Evolutionary conservation across 2,888 invertebrate genomes (phyloP).

Genomic region (Drosophila neotestacea): DNA sequence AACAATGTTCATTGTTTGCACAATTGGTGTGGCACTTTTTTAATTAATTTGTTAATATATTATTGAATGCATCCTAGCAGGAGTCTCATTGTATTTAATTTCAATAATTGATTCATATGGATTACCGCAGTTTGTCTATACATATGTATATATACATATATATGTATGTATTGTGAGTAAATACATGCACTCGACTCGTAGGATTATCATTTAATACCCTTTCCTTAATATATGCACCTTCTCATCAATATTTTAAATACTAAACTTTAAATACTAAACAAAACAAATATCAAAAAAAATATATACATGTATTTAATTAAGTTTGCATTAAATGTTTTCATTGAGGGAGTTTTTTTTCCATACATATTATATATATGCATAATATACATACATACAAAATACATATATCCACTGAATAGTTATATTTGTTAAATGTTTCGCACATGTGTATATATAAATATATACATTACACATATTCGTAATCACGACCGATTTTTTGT

Average conservation of each 20-base stretch:
- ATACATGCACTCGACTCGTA: constrained; percentile 14
- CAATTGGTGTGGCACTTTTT: neutral
- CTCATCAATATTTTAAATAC: neutral
- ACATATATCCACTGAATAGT: constrained; percentile 1
- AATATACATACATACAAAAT: neutral
- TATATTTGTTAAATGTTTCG: constrained; percentile 3
- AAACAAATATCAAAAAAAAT: constrained; percentile 18
- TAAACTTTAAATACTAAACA: constrained; percentile 8
- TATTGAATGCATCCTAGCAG: neutral
- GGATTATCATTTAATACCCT: constrained; percentile 1
- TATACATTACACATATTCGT: constrained; percentile 12
- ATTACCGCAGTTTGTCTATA: neutral
- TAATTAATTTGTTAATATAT: neutral
- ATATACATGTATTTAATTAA: constrained; percentile 4
- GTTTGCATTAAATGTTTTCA: constrained; percentile 14
- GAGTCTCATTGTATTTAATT: constrained; percentile 1
- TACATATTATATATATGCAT: neutral
- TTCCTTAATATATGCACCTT: neutral
- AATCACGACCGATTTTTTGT: constrained; percentile 26
- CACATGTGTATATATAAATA: constrained; percentile 8
- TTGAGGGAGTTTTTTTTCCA: constrained; percentile 3
- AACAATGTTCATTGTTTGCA: neutral
- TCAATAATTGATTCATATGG: neutral
- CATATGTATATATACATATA: neutral
- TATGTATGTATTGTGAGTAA: constrained; percentile 5